These are phyloP conservation scores for Equus quagga DNA, from an alignment of 2,113 vertebrate species.

Conservation along the genomic window DNA sequence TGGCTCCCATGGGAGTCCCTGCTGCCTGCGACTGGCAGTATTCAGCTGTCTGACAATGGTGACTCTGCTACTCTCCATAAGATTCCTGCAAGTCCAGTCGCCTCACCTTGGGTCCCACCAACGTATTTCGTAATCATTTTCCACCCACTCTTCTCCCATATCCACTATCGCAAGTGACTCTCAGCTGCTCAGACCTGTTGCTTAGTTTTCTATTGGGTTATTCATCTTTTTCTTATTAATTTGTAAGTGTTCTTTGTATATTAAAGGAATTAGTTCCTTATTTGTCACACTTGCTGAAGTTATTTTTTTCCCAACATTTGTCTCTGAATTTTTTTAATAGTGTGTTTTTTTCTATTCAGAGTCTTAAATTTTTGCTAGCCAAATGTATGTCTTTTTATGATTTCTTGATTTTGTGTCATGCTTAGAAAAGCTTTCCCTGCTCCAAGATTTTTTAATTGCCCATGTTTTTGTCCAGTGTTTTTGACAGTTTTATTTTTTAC, in stretches of 20 bases:
- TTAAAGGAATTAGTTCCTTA: slow-evolving; percentile 13
- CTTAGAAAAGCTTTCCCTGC: not conserved
- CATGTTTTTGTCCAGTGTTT: not conserved
- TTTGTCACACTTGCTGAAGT: not conserved
- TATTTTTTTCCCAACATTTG: not conserved
- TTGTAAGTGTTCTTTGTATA: not conserved
- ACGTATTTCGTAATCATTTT: not conserved
- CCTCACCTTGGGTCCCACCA: not conserved
- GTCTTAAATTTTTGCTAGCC: slow-evolving; percentile 7
- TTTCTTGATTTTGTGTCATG: slow-evolving; percentile 22
- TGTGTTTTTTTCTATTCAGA: not conserved
- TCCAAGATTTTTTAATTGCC: not conserved
- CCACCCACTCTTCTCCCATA: not conserved
- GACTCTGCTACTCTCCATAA: not conserved
- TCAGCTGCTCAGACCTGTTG: not conserved
- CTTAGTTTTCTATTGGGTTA: not conserved
- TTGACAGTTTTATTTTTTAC: not conserved
- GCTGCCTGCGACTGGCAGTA: not conserved
- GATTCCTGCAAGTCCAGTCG: not conserved
- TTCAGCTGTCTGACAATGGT: not conserved
- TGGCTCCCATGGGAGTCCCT: not conserved
- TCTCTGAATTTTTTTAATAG: not conserved
- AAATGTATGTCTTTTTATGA: not conserved
- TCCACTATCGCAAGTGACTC: not conserved
- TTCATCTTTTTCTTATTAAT: slow-evolving; percentile 26